phyloP scores from a whole-genome alignment of 1,140 invertebrate species.

The Diploscapter pachys region DNA sequence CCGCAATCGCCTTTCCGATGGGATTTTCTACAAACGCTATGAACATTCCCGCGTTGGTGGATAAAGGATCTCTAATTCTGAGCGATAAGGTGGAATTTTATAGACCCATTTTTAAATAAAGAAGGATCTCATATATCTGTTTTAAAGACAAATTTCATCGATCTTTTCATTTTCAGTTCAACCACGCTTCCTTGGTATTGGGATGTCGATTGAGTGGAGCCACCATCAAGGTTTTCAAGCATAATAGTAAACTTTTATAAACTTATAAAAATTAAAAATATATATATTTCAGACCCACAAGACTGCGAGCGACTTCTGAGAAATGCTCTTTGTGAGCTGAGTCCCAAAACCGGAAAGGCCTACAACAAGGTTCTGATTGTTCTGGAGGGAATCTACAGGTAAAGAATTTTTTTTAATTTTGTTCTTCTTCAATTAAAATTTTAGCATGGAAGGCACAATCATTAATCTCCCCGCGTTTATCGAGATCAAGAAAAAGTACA shows the following conservation, averaged over 20 bases:
- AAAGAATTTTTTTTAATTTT: neutral
- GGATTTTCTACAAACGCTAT: constrained; percentile 96
- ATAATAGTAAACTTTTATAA: constrained; percentile 59
- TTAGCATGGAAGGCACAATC: constrained; percentile 65
- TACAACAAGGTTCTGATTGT: constrained; percentile 57
- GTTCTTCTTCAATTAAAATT: constrained; percentile 17
- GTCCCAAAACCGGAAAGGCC: constrained; percentile 60
- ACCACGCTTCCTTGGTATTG: constrained; percentile 63
- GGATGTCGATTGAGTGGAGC: constrained; percentile 62
- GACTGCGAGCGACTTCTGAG: constrained; percentile 60
- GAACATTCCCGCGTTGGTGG: constrained; percentile 82
- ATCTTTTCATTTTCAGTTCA: constrained; percentile 42
- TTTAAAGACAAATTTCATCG: too few relatives aligned
- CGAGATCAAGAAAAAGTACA: constrained; percentile 64
- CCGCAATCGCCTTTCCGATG: constrained; percentile 92
- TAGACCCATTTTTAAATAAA: too few relatives aligned
- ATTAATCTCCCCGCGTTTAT: constrained; percentile 62
- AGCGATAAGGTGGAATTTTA: neutral
- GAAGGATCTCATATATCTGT: too few relatives aligned
- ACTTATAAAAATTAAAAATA: too few relatives aligned
- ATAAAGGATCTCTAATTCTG: constrained; percentile 61
- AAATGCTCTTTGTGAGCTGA: constrained; percentile 60
- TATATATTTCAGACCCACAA: constrained; percentile 58
- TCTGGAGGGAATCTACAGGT: constrained; percentile 60
- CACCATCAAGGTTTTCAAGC: constrained; percentile 61